These are phyloP conservation scores for Sphecodes monilicornis DNA, from an alignment of 2,888 invertebrate genomes.

Conservation along the genomic window DNA sequence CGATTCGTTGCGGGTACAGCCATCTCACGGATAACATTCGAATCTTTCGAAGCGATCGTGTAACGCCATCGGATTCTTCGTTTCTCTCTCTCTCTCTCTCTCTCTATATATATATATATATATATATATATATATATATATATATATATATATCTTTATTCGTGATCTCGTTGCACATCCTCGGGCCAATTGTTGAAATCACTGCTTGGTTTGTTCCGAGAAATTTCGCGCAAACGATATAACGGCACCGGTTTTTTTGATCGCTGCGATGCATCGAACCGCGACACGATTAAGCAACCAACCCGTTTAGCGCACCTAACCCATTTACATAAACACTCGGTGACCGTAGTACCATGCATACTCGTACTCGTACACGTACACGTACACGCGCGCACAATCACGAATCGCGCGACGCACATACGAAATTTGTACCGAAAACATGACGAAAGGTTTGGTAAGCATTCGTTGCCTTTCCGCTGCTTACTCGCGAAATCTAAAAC, in stretches of 20 bases:
- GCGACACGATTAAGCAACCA: neutral
- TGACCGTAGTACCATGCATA: neutral
- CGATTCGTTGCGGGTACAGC: slow-evolving; percentile 37
- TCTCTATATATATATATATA: too few species aligned
- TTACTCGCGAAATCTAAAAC: neutral
- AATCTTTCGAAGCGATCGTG: neutral
- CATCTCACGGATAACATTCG: slow-evolving; percentile 54
- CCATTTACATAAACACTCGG: neutral
- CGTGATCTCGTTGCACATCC: neutral
- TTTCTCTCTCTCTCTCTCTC: neutral
- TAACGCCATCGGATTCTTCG: neutral
- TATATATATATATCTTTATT: too few species aligned
- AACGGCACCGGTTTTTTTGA: neutral
- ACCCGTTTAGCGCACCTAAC: neutral
- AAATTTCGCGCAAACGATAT: neutral
- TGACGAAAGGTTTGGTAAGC: neutral
- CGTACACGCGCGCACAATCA: neutral
- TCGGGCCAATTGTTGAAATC: neutral
- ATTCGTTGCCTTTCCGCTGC: neutral
- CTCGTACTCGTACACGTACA: too few species aligned
- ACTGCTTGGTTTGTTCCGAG: neutral
- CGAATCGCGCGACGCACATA: neutral
- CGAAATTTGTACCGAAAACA: neutral
- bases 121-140: too few species aligned
- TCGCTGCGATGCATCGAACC: too few species aligned